These are phyloP conservation scores for Trachymyrmex cornetzi DNA, from an alignment of 1,140 invertebrate species.

Conservation along the genomic window DNA sequence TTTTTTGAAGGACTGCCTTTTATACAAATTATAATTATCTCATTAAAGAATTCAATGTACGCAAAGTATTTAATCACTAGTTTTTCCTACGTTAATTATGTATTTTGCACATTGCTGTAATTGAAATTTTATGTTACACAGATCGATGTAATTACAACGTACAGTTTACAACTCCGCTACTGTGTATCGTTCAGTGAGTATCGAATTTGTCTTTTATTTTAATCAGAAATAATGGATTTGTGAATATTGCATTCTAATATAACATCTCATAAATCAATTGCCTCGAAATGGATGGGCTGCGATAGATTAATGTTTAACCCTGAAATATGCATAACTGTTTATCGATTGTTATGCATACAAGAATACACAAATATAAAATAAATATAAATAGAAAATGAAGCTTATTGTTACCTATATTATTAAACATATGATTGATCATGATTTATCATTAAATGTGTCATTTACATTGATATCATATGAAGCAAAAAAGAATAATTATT, in stretches of 20 bases:
- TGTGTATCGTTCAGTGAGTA: not conserved
- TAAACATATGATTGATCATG: not conserved
- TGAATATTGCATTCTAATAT: constrained; percentile 9
- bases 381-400: constrained; percentile 20
- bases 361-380: constrained; percentile 16
- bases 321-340: not conserved
- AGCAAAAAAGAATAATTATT: not conserved
- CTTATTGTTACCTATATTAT: not conserved
- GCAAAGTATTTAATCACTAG: not conserved
- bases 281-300: not conserved
- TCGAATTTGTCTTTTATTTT: constrained; percentile 8
- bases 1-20: not conserved
- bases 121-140: not conserved
- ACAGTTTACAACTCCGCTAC: not conserved
- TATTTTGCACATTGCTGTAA: not conserved
- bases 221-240: constrained; percentile 7
- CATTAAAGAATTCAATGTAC: not conserved
- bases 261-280: constrained; percentile 16
- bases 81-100: not conserved
- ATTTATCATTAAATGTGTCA: not conserved
- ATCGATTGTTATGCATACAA: not conserved
- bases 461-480: not conserved
- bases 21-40: not conserved
- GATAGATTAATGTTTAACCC: constrained; percentile 29
- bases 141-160: not conserved